Base-by-base conservation (phyloP, 2,797 vertebrate species). In the Gallirallus australis region DNA sequence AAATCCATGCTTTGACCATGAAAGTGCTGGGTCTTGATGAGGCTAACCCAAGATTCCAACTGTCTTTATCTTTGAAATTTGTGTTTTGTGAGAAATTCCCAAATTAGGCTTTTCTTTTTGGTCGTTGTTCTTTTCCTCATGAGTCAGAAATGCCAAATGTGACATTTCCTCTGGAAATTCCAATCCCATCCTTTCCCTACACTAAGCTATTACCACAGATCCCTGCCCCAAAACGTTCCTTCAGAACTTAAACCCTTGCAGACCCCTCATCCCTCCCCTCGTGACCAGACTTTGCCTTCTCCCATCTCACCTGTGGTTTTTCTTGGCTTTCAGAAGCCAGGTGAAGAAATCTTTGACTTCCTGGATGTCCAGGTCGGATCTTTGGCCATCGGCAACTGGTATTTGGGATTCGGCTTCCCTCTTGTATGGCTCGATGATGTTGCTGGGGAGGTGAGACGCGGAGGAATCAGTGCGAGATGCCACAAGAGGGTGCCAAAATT, bases 301-400 rank as follows among this genome's bases (percentile, higher is more conserved):
- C 50, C 37, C 15, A 1, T 7, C 95, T 96, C 83, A 97, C 97
- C 96, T 97, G 54, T 79, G 94, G 2, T 72, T 95, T 64, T 72
- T 61, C 16, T 24, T 66, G 72, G 73, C 88, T 81, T 91, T 92
- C 56, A 97, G 63, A 4, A 97, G 64, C 94, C 95, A 94, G 8
- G 35, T 11, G n/a, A 96, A 45, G 68, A 95, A 93, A 1, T 94
- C 93, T 53, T 57, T 79, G 77, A 33, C 59, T 18, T 82, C 91
- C 16, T 66, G 90, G 15, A 19, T 27, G 15, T 31, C 85, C 70
- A 40, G 16, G 1, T 84, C 86, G 83, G 7, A 6, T 0, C 33
- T 78, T 1, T 72, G 39, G 7, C 60, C 85, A 0, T 9, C 54
- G 20, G 0, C 63, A 7, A 60, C 20, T 1, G 84, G 1, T 5